Conservation (phyloP, 1,140 invertebrate genomes). For the Bombus sibiricus region DNA sequence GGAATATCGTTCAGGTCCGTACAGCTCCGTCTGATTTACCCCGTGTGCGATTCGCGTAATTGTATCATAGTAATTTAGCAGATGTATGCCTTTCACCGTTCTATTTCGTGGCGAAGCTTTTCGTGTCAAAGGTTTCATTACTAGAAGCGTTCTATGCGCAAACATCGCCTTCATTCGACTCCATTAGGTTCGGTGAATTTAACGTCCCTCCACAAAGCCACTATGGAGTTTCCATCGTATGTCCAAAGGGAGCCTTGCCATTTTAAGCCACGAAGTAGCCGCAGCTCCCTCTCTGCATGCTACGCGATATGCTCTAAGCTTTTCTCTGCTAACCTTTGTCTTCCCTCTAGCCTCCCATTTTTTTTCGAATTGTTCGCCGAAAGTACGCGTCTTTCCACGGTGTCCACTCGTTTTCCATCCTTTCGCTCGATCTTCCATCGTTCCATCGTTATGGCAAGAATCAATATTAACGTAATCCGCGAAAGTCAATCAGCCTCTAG, state of each 20-base stretch:
- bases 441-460: not conserved
- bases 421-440: accelerated
- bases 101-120: not conserved
- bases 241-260: conserved; percentile 28
- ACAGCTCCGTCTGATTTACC: accelerated
- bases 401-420: not conserved
- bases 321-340: not conserved
- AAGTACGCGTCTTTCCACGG: too few species aligned
- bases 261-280: conserved; percentile 37
- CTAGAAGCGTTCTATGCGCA: conserved; percentile 8
- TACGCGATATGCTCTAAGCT: too few species aligned
- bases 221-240: conserved; percentile 15
- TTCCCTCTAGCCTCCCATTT: not conserved
- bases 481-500: not conserved
- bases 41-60: not conserved
- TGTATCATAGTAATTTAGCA: not conserved
- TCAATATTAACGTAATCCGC: accelerated
- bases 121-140: conserved; percentile 43
- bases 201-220: conserved; percentile 28
- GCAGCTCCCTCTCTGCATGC: not conserved
- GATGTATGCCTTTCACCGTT: not conserved
- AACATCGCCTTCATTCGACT: conserved; percentile 41
- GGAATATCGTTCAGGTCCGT: not conserved
- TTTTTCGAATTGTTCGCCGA: not conserved
- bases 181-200: conserved; percentile 59